Base-by-base conservation (phyloP, 2,888 invertebrate genomes). In the Liopterus haemorrhoidalis region DNA sequence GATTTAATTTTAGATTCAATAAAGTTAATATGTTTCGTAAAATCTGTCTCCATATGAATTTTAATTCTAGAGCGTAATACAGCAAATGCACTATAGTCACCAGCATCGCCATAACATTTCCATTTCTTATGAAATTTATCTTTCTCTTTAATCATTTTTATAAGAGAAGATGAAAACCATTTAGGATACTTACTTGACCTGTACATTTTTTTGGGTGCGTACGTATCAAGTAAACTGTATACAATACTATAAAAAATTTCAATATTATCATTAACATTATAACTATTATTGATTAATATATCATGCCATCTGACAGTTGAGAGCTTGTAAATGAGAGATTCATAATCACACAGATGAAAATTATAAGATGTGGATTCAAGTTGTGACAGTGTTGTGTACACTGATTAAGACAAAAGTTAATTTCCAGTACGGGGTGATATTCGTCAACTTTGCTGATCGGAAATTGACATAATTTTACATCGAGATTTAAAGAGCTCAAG, bases 201-300 rank as follows among this genome's bases (percentile, higher is more conserved):
- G 14, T 27, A 14, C 11, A 12, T 5, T 12, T 12, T 27, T 3
- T 12, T 27, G 14, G 28, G 28, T 5, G 16, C 14, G 14, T 31
- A 31, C 8, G 31, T 18, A 12, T 12, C 31, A 5, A 31, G 31
- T 6, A 27, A 8, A 27, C 14, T 31, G 12, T 31, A 12, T 9
- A 31, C 14, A 16, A 12, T 31, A 18, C 18, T 12, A 18, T 31
- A 31, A 31, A 31, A n/a, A 31, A 14, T 31, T 15, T 31, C 18
- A 8, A 9, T 12, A 14, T 31, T 31, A 5, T 31, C 3, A 4
- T 31, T 31, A 3, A 31, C 9, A 8, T 27, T 27, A 27, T 11
- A 5, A 8, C 8, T 27, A 8, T 5, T 5, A 8, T n/a, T n/a
- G n/a, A n/a, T n/a, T n/a, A n/a, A n/a, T 27, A 5, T 27, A 27